Percentiles rank a stretch among this genome's conserved stretches.
Evolutionary conservation across 1,140 invertebrate species (phyloP).

Genomic region (Coenobita brevimanus): DNA sequence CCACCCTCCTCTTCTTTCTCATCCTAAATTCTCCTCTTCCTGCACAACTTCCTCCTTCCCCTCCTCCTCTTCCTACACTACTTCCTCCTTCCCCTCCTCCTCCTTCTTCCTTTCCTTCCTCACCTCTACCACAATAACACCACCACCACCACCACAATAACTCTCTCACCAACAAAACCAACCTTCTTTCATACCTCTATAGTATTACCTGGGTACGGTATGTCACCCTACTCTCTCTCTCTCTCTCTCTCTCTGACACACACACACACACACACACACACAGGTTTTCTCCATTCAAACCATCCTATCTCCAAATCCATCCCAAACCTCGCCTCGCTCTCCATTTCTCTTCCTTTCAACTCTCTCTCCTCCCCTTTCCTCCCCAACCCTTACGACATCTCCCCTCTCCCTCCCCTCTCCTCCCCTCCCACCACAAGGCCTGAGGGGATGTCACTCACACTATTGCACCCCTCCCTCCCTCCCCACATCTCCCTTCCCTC

Average conservation of each 20-base stretch:
- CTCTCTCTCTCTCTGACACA: constrained; percentile 13
- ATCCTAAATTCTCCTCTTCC: too few relatives aligned
- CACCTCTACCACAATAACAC: too few relatives aligned
- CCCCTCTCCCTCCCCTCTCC: not conserved
- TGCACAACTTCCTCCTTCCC: too few relatives aligned
- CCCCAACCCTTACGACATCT: not conserved
- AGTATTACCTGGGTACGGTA: too few relatives aligned
- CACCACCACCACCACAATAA: too few relatives aligned
- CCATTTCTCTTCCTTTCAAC: not conserved
- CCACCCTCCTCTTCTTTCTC: too few relatives aligned
- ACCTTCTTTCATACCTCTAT: too few relatives aligned
- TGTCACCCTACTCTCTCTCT: constrained; percentile 3
- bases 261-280: not conserved
- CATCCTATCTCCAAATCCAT: not conserved
- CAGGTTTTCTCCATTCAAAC: not conserved
- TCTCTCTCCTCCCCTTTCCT: not conserved
- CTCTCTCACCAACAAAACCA: too few relatives aligned
- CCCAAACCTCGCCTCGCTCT: not conserved
- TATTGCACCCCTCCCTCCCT: not conserved
- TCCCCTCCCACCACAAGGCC: not conserved
- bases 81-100: too few relatives aligned
- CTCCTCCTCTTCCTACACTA: too few relatives aligned
- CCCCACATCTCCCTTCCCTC: too few relatives aligned
- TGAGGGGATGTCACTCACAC: not conserved
- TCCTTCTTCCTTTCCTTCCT: too few relatives aligned